Conservation (phyloP, 2,797 vertebrate species). For the Anniella stebbinsi region DNA sequence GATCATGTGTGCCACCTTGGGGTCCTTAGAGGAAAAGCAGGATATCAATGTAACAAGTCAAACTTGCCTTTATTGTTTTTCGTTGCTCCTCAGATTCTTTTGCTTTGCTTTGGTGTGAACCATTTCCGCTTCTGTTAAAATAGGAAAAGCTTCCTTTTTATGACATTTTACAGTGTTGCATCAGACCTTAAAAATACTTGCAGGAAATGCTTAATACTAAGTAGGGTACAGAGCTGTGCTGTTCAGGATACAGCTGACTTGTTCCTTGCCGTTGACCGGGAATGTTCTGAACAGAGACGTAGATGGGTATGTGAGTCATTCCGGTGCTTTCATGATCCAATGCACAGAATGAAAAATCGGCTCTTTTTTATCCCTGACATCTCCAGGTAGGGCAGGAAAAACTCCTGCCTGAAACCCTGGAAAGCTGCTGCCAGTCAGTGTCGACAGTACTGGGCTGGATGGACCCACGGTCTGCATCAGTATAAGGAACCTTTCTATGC, state of each 20-base stretch:
- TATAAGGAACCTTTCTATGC: too few relatives aligned
- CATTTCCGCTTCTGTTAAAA: neutral
- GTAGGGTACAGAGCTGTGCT: neutral
- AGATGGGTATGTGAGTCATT: neutral
- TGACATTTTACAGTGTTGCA: neutral
- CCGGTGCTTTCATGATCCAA: neutral
- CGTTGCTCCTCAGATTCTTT: neutral
- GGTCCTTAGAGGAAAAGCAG: too few relatives aligned
- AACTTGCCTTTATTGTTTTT: neutral
- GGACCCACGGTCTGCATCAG: too few relatives aligned
- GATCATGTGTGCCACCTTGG: too few relatives aligned
- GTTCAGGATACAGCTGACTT: neutral
- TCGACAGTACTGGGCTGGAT: too few relatives aligned
- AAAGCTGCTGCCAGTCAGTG: too few relatives aligned
- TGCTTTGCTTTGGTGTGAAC: neutral
- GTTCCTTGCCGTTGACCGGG: neutral
- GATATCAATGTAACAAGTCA: neutral
- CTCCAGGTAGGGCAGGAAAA: too few relatives aligned
- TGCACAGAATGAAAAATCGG: neutral
- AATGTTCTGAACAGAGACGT: neutral
- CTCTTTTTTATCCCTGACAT: too few relatives aligned
- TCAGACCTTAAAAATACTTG: neutral
- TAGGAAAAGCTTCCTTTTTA: neutral
- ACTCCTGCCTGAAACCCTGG: too few relatives aligned
- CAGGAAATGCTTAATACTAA: neutral